Base-by-base conservation (phyloP, 1,140 invertebrate genomes). In the Aphis gossypii region DNA sequence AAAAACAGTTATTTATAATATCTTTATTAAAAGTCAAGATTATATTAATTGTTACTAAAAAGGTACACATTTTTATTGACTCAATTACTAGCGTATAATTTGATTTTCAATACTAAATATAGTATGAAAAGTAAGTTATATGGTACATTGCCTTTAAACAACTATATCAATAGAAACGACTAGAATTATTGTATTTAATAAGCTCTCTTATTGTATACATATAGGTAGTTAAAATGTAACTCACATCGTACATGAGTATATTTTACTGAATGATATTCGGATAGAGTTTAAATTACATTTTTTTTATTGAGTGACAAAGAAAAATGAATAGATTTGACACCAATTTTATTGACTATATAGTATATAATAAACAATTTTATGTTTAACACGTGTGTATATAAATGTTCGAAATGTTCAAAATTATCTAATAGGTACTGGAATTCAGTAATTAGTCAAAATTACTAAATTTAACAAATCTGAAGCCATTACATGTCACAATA, bases 171-270 rank as follows among this genome's bases (percentile, higher is more conserved):
- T 30, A 46, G 30, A 87, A 48, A 48, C 30, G 25, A 87, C 86
- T 48, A 46, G 44, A 87, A 46, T 87, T 87, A 35, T 87, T n/a
- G 14, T 76, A 76, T 76, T 76, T n/a, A 6, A 87, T 87, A 87
- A 46, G 30, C 9, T 76, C 1, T 76, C 60, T 21, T 44, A 9
- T 84, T 38, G 20, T 38, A 8, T 84, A 84, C 25, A 84, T 25
- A 87, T 87, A n/a, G n/a, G n/a, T n/a, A 48, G 48, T 87, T 87
- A 14, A 48, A 35, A 48, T 87, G 30, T n/a, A 48, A 87, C 35
- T 56, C 21, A 56, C 51, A 89, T 89, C 35, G 21, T 54, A 35
- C 23, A 48, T 9, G 25, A n/a, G 11, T n/a, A n/a, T 46, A 51
- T 48, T 23, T 35, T 11, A 89, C 35, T 0, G 3, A 87, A 88